Evolutionary conservation across 2,797 vertebrate species (phyloP), one percentile per base, ranked within the genome.

Genomic region (Ambastaia sidthimunki): DNA sequence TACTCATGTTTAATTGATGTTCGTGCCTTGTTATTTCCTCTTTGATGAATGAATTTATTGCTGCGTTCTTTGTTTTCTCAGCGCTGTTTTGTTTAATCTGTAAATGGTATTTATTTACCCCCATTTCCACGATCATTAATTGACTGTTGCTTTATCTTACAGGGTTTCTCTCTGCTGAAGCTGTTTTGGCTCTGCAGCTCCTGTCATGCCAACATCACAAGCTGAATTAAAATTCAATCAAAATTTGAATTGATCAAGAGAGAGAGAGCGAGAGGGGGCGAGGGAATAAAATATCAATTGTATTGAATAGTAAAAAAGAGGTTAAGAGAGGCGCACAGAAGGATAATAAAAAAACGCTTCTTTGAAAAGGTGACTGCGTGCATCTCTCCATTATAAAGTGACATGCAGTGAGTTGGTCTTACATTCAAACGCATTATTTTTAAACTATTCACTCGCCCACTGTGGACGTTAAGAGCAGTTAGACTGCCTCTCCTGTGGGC

Each of bases 391-490:
- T 28, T 62, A 60, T 63, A n/a, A 73, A 71, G 78, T 69, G 67
- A 73, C 75, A 84, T 81, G 60, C 55, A 78, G 57, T 12, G 0
- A 75, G 25, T 31, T 69, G 50, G 37, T 68, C 41, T 77, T 84
- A 79, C 82, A 79, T 81, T 76, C 72, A 70, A 57, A 67, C 72
- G 75, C 48, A 76, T 71, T 76, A 81, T 63, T 48, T 75, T 77
- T 76, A 73, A 80, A 62, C 66, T 55, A 67, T 86, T 84, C 77
- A 78, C 57, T 81, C 76, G 72, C 76, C 83, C 82, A 81, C 68
- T 77, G 67, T 34, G 41, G 80, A 74, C 79, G 79, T 85, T 82
- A 73, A 85, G 83, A 82, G 65, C 69, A 67, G 68, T 80, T 80
- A 78, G 67, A 78, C 68, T 60, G 77, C 69, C 52, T 83, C 77